phyloP scores from a whole-genome alignment of 2,888 invertebrate species.

The Scaptomyza cyrtandrae region DNA sequence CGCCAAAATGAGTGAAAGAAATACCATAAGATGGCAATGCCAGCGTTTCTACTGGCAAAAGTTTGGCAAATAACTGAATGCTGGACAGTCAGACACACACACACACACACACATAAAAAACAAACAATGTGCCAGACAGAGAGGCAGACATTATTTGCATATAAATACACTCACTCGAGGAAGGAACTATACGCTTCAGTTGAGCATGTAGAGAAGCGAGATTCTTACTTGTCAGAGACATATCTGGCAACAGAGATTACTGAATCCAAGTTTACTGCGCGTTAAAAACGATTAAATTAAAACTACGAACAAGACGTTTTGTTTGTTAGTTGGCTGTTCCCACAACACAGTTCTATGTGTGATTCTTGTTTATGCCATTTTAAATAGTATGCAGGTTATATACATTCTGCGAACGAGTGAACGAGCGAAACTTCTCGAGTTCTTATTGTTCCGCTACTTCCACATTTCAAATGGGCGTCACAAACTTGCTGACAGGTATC shows the following conservation, averaged over 20 bases:
- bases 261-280: conserved; percentile 15
- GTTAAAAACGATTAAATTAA: conserved; percentile 13
- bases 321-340: not conserved
- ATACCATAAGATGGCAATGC: conserved; percentile 47
- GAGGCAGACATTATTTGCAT: conserved; percentile 58
- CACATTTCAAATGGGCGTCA: conserved; percentile 15
- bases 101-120: not conserved
- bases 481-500: conserved; percentile 55
- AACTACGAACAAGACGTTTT: conserved; percentile 6
- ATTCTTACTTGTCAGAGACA: conserved; percentile 26
- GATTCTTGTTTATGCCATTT: too few relatives aligned
- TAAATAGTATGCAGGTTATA: too few relatives aligned
- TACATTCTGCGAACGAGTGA: too few relatives aligned
- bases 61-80: conserved; percentile 57
- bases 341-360: too few relatives aligned
- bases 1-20: conserved; percentile 20
- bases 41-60: conserved; percentile 36
- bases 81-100: conserved; percentile 24
- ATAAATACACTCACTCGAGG: conserved; percentile 7
- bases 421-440: not conserved
- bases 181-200: conserved; percentile 26
- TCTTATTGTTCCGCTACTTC: not conserved
- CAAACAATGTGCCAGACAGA: conserved; percentile 23
- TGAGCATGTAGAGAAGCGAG: conserved; percentile 24
- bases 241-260: conserved; percentile 44